Percentiles rank a stretch among this genome's conserved stretches.
Conservation (phyloP, 53 echinoderm and acorn worm genomes). For the Luidia sarsii region DNA sequence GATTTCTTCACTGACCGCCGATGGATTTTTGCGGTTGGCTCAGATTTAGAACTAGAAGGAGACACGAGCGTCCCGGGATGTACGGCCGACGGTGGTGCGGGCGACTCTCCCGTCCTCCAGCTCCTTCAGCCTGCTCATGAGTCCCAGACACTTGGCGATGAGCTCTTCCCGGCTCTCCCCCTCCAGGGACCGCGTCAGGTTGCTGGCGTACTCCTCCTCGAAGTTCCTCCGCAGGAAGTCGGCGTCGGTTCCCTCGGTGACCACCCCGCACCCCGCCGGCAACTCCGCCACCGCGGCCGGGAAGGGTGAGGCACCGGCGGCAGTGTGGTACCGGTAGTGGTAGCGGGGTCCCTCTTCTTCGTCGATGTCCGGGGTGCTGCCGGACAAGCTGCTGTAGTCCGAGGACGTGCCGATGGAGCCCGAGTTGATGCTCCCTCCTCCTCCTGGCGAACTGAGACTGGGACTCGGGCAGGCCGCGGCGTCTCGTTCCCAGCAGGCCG, state of each 20-base stretch:
- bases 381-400: conserved; percentile 38
- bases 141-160: conserved; percentile 22
- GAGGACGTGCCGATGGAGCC: conserved; percentile 3
- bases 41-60: neutral
- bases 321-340: neutral
- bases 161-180: conserved; percentile 44
- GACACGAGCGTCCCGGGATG: neutral
- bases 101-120: conserved; percentile 4
- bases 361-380: conserved; percentile 4
- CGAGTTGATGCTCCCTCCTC: too few relatives aligned
- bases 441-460: neutral
- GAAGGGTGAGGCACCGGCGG: neutral
- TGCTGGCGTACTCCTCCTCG: conserved; percentile 53
- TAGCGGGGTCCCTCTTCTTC: neutral
- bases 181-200: conserved; percentile 39
- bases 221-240: conserved; percentile 53
- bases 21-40: too few relatives aligned
- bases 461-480: neutral
- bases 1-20: too few relatives aligned
- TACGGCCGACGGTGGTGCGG: too few relatives aligned
- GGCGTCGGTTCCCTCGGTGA: conserved; percentile 32
- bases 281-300: neutral
- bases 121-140: conserved; percentile 43
- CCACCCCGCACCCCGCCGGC: neutral
- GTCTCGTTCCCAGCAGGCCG: too few relatives aligned